Percentiles rank a stretch among this genome's conserved stretches.
phyloP scores from a whole-genome alignment of 1,140 invertebrate species.

The Bemisia tabaci region DNA sequence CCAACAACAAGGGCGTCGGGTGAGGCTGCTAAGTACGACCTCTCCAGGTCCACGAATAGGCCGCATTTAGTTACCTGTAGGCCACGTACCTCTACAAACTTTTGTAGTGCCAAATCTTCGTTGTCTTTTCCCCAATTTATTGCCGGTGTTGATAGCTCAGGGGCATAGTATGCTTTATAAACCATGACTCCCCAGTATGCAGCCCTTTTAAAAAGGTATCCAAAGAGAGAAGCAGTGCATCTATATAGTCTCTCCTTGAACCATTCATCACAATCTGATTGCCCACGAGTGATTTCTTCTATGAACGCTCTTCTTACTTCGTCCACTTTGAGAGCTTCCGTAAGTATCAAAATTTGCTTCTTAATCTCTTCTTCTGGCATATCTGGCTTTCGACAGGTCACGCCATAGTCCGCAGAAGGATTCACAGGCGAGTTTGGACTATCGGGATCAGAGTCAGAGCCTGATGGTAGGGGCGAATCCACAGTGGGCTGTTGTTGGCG shows the following conservation, averaged over 20 bases:
- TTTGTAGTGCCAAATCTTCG: background rate
- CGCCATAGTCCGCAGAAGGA: background rate
- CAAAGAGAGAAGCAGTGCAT: conserved; percentile 6
- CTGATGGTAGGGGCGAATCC: background rate
- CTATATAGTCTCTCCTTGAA: background rate
- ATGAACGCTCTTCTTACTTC: background rate
- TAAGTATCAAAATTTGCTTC: background rate
- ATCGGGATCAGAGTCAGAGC: background rate
- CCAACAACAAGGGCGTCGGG: background rate
- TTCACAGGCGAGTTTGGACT: too few species aligned
- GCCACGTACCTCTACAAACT: background rate
- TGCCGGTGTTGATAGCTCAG: too few species aligned
- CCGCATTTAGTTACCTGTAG: background rate
- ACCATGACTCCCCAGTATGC: background rate
- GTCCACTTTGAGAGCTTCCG: background rate
- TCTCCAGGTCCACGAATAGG: background rate
- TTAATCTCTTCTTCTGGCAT: background rate
- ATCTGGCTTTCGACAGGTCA: background rate
- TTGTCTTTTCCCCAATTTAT: background rate
- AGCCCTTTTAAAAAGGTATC: background rate
- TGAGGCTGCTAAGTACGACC: background rate
- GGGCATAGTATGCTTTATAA: background rate
- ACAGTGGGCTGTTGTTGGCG: background rate
- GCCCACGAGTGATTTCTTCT: background rate
- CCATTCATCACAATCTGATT: conserved; percentile 5